phyloP scores from a whole-genome alignment of 2,797 vertebrate genomes.

The Melanotaenia parkinsoni region DNA sequence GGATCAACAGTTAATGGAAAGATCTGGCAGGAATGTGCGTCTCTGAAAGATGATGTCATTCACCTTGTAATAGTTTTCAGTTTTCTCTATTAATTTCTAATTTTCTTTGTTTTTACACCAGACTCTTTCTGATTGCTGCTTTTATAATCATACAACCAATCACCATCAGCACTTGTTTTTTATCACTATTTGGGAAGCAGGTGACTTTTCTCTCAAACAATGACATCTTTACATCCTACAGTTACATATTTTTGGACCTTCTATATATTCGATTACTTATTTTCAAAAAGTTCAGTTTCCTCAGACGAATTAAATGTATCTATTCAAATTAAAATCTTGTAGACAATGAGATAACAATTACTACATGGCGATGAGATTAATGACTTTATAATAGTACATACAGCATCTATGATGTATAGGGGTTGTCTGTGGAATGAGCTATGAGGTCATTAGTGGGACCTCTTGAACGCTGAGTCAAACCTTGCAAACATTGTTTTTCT shows the following conservation, averaged over 20 bases:
- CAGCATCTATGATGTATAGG: constrained; percentile 11
- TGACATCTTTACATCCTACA: neutral
- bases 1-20: neutral
- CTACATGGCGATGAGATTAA: neutral
- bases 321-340: constrained; percentile 11
- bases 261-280: neutral
- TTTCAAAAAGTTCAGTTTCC: neutral
- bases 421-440: neutral
- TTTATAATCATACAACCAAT: neutral
- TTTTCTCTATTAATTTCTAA: neutral
- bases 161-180: neutral
- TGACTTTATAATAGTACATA: constrained; percentile 1
- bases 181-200: neutral
- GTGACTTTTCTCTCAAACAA: neutral
- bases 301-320: constrained; percentile 13
- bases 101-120: neutral
- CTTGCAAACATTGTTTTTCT: constrained; percentile 22
- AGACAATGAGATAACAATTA: constrained; percentile 3
- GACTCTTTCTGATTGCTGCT: neutral
- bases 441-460: constrained; percentile 37
- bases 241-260: too few species aligned
- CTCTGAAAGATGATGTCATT: neutral
- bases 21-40: neutral
- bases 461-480: constrained; percentile 24
- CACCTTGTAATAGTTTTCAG: neutral